These are phyloP conservation scores for Anticlea derivata DNA, from an alignment of 2,888 invertebrate genomes.

Conservation along the genomic window DNA sequence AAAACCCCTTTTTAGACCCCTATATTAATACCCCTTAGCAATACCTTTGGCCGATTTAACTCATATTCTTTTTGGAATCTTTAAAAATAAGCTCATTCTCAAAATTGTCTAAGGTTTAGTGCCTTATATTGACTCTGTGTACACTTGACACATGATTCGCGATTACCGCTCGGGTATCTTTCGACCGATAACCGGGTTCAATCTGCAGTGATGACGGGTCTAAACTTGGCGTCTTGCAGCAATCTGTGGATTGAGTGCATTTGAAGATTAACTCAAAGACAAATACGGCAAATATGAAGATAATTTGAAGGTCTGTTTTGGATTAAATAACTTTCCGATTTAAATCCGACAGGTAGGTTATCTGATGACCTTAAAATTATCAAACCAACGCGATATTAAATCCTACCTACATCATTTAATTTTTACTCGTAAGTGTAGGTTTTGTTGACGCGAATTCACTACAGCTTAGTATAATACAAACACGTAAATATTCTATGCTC, in stretches of 20 bases:
- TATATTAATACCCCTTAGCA: no score
- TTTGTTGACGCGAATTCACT: background rate
- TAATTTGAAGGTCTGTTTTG: background rate
- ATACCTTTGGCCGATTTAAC: no score
- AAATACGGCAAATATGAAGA: background rate
- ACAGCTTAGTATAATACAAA: no score
- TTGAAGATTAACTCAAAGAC: background rate
- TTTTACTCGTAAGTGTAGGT: no score
- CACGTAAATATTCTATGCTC: no score
- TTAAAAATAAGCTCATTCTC: no score
- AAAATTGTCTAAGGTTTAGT: no score
- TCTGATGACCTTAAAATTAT: background rate
- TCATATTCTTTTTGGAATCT: no score
- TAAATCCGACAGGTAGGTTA: background rate
- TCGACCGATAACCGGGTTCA: slow-evolving; percentile 21
- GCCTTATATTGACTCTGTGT: background rate
- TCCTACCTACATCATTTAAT: no score
- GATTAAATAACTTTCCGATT: background rate
- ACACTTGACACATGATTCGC: background rate
- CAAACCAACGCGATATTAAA: no score
- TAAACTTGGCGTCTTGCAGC: background rate
- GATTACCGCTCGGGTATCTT: slow-evolving; percentile 11
- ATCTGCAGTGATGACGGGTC: slow-evolving; percentile 1
- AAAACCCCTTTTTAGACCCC: no score
- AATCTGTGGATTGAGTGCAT: slow-evolving; percentile 8